Percentiles rank a stretch among this genome's conserved stretches.
These are phyloP conservation scores for Ostrea denselamellosa DNA, from an alignment of 1,140 invertebrate species.

Conservation along the genomic window DNA sequence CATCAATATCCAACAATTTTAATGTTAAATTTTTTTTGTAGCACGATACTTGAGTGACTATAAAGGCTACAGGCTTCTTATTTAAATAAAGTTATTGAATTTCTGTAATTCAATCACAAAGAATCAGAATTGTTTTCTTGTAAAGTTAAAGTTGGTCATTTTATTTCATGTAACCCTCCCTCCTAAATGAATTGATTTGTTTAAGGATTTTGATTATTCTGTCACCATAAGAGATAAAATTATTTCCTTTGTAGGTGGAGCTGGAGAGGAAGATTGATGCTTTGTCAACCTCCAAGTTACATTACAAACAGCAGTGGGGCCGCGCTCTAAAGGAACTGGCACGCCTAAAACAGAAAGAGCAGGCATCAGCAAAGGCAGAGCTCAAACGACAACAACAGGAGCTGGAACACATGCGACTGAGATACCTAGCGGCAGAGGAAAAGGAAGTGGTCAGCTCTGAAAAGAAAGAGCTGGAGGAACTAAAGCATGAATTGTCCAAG, in stretches of 20 bases:
- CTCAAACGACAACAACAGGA: conserved; percentile 76
- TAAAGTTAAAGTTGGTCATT: no score
- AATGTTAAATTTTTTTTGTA: no score
- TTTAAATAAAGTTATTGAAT: no score
- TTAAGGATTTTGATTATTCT: neutral
- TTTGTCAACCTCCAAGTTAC: conserved; percentile 77
- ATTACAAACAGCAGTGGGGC: conserved; percentile 80
- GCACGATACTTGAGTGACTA: no score
- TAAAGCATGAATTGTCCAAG: conserved; percentile 78
- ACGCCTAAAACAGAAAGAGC: conserved; percentile 76
- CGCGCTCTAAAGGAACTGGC: conserved; percentile 78
- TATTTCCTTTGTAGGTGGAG: conserved; percentile 70
- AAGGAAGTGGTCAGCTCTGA: conserved; percentile 76
- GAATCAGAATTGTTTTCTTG: no score
- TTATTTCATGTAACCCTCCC: no score
- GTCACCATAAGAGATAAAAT: neutral
- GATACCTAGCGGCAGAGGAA: conserved; percentile 77
- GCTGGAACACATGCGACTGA: conserved; percentile 78
- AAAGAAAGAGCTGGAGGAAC: conserved; percentile 75
- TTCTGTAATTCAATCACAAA: no score
- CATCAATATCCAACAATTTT: no score
- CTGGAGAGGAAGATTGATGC: conserved; percentile 78
- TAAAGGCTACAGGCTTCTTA: no score
- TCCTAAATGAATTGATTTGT: no score
- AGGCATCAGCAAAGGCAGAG: conserved; percentile 73